A percentile compares a stretch with the other conserved stretches of the same genome.
Evolutionary conservation across 2,888 invertebrate genomes (phyloP).

Genomic region (Platycheirus albimanus): DNA sequence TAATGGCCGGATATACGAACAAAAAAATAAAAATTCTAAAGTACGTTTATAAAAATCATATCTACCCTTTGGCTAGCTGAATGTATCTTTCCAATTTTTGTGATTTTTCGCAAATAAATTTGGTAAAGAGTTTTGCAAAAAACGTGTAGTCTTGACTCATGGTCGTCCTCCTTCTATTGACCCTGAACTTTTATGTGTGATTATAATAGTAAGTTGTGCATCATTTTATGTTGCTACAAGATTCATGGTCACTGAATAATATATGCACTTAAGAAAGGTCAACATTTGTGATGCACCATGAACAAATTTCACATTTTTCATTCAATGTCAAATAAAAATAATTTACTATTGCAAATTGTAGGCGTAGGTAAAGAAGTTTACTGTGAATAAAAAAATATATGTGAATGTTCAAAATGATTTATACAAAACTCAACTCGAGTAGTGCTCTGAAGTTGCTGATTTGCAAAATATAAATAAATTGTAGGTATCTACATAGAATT

Average conservation of each 20-base stretch:
- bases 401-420: too few species aligned
- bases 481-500: too few species aligned
- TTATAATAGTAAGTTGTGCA: neutral
- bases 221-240: neutral
- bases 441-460: too few species aligned
- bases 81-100: neutral
- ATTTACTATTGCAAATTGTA: too few species aligned
- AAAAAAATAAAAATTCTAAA: neutral
- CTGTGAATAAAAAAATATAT: too few species aligned
- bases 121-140: neutral
- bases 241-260: neutral
- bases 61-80: neutral
- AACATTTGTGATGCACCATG: constrained; percentile 24
- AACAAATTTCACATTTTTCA: constrained; percentile 1
- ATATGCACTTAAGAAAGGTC: neutral
- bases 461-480: too few species aligned
- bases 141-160: constrained; percentile 1
- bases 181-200: constrained; percentile 10
- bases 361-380: too few species aligned
- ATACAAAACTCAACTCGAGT: too few species aligned
- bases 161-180: constrained; percentile 5
- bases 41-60: neutral
- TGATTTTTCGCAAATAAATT: constrained; percentile 6
- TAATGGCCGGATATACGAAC: constrained; percentile 4
- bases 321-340: too few species aligned